Evolutionary conservation across 64 coral and sea anemone species (phyloP).

Genomic region (Platygyra sinensis): DNA sequence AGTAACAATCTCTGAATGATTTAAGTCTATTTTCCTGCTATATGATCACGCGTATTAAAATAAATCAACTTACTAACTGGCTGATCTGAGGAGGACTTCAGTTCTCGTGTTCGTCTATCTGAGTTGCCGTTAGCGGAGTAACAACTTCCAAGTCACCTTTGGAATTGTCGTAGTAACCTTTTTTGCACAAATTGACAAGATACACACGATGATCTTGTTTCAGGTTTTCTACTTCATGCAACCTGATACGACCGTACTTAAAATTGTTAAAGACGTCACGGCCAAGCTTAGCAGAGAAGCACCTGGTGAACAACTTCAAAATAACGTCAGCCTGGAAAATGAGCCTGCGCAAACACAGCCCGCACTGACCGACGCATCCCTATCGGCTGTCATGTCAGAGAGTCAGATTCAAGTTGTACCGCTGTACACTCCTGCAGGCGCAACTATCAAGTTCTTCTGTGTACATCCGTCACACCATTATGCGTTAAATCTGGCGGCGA

Average conservation of each 20-base stretch:
- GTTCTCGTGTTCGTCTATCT: too few species aligned
- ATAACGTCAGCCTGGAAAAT: neutral
- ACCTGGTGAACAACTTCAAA: neutral
- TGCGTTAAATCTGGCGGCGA: slow-evolving; percentile 50
- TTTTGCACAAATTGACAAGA: neutral
- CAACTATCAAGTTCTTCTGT: slow-evolving; percentile 57
- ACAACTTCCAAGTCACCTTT: too few species aligned
- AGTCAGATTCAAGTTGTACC: slow-evolving; percentile 38
- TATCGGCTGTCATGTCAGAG: neutral
- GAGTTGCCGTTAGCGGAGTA: too few species aligned
- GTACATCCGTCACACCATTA: slow-evolving; percentile 65
- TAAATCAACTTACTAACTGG: too few species aligned
- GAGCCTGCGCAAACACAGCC: neutral
- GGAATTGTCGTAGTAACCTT: too few species aligned
- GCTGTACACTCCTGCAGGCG: slow-evolving; percentile 36
- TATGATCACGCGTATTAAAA: too few species aligned
- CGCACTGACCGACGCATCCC: neutral
- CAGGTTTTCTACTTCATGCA: slow-evolving; percentile 79
- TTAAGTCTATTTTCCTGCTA: too few species aligned
- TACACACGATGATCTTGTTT: neutral
- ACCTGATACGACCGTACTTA: slow-evolving; percentile 49
- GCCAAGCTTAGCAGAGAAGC: neutral
- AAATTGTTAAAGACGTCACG: slow-evolving; percentile 29
- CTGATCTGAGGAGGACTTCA: too few species aligned
- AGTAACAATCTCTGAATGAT: neutral